A percentile compares a stretch with the other conserved stretches of the same genome.
phyloP scores from a whole-genome alignment of 2,888 invertebrate genomes.

The Apodemia duryi region DNA sequence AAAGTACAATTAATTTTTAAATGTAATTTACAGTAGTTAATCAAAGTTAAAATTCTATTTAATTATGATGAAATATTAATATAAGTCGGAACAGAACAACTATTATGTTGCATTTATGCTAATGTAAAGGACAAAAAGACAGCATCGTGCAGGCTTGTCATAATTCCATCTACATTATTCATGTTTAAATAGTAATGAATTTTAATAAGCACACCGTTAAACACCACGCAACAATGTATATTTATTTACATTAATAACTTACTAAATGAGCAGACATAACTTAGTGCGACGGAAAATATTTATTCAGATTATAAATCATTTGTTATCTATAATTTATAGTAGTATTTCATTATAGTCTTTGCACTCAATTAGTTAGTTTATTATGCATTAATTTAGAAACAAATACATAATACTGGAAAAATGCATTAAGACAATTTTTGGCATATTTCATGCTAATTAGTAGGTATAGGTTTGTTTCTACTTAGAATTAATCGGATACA shows the following conservation, averaged over 20 bases:
- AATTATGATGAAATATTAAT: not conserved
- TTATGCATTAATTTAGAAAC: not conserved
- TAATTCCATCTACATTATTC: conserved; percentile 36
- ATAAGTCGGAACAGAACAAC: not conserved
- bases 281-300: conserved; percentile 1
- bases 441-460: no score
- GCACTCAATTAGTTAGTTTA: not conserved
- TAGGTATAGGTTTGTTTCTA: no score
- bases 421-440: not conserved
- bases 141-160: conserved; percentile 24
- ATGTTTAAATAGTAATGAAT: conserved; percentile 41
- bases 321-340: not conserved
- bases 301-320: conserved; percentile 7
- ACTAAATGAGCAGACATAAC: conserved; percentile 16
- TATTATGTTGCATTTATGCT: conserved; percentile 25
- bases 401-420: not conserved
- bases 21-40: no score
- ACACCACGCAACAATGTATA: conserved; percentile 24
- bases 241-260: conserved; percentile 20
- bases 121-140: conserved; percentile 21
- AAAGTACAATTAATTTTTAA: no score
- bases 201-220: conserved; percentile 31
- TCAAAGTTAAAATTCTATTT: not conserved
- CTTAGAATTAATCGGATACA: no score
- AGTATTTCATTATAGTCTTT: not conserved